Percentiles rank a stretch among this genome's conserved stretches.
Conservation (phyloP, 2,888 invertebrate species). For the Athetis lepigone region DNA sequence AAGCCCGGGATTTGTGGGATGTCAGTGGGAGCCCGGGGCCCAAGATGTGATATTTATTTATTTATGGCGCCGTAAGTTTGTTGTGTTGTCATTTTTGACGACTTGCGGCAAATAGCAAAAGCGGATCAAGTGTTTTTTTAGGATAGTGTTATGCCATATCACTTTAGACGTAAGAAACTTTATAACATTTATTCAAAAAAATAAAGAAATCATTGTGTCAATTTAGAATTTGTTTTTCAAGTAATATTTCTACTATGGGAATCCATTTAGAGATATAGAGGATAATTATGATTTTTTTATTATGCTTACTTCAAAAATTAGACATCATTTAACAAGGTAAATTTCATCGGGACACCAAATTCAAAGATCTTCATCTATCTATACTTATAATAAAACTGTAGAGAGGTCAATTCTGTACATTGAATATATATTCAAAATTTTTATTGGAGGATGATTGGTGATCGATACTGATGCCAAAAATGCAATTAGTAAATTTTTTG, state of each 20-base stretch:
- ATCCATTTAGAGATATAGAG: neutral
- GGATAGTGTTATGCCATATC: neutral
- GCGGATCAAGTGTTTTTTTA: conserved; percentile 6
- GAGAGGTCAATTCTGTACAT: no score
- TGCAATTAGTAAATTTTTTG: no score
- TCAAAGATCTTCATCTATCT: no score
- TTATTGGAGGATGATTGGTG: no score
- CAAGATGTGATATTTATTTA: conserved; percentile 39
- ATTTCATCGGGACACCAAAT: no score
- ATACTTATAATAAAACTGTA: no score
- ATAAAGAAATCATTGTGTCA: neutral
- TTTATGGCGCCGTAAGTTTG: conserved; percentile 39
- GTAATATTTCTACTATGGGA: neutral
- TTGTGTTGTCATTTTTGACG: conserved; percentile 28
- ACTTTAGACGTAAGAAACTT: neutral
- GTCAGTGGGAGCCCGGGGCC: conserved; percentile 21
- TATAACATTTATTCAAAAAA: neutral
- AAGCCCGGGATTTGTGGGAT: conserved; percentile 56
- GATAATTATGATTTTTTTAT: neutral
- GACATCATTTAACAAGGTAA: no score
- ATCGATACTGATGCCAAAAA: no score
- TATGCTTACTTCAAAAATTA: neutral
- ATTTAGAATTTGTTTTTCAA: neutral
- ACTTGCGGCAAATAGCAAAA: conserved; percentile 26
- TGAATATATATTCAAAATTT: no score